Evolutionary conservation across 2,888 invertebrate genomes (phyloP), one percentile per base, ranked within the genome.

Genomic region (Synanthedon formicaeformis): DNA sequence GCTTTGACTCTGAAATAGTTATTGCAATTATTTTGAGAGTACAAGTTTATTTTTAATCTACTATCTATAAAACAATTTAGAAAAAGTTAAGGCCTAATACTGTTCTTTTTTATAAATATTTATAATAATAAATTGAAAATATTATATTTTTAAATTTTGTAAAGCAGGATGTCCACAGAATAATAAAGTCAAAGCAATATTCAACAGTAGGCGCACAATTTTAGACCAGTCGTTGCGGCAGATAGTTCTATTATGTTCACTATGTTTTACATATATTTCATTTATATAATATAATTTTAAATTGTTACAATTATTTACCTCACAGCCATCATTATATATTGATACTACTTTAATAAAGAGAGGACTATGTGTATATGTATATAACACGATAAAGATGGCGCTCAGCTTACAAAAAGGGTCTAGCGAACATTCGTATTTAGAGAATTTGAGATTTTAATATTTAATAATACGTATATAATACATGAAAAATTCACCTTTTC

Each of bases 261-360:
- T 78, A 79, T 79, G 73, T 74, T 74, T 34, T 18, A 18, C 34
- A 27, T 27, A 49, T 70, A 73, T 73, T 74, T 77, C 77, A 77
- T 83, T 83, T 83, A 85, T 78, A 83, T 70, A 81, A 81, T 86
- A 86, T 83, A 81, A 83, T 81, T 84, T 86, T 85, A 84, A 87
- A 83, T 81, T 81, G 84, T 86, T 84, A 77, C 65, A 77, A 83
- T 82, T 78, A 81, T 81, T 84, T 84, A 86, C 81, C 87, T 87
- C 87, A 87, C 87, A 87, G 87, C 87, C 87, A 87, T 87, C 87
- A 85, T 86, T 87, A 86, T 81, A 85, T 85, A 86, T 85, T 86
- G 87, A 85, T 82, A 81, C 86, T 86, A 87, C 86, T 61, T 81
- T 85, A 83, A 81, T 83, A 81, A 75, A 83, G 81, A 85, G 75